Base-by-base conservation (phyloP, 1,140 invertebrate genomes). In the Schlechtendalia chinensis region DNA sequence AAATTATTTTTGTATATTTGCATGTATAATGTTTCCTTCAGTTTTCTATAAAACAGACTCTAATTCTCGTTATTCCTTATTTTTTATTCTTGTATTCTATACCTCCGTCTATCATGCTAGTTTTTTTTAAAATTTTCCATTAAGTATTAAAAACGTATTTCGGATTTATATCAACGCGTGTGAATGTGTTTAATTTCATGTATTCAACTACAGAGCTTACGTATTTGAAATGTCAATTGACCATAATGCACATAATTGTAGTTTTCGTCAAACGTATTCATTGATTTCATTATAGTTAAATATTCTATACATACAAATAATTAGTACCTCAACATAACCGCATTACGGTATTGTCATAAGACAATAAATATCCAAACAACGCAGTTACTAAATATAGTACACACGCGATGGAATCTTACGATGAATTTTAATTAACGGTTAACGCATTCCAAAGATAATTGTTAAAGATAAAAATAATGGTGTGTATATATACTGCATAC, bases 371-470 rank as follows among this genome's bases (percentile, higher is more conserved):
- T 29, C 47, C 27, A 19, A 54, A 72, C 69, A 54, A 54, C 50
- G 27, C 50, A 54, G 69, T 72, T 24, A 54, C 29, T 72, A 72
- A 72, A 63, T 63, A 63, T 63, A 63, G 59, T 54, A 72, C 69
- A 72, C 69, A 72, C 47, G 69, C 17, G 50, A 54, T 72, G 69
- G 24, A 54, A 72, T 72, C 47, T 29, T 32, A 29, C 50, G 5
- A 27, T 72, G 69, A 54, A 72, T 72, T 29, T 72, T 54, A 72
- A 72, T 72, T 54, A 72, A n/a, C 19, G n/a, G 19, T 72, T 54
- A 19, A 72, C 50, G 19, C 47, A 54, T 72, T 72, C 69, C 69
- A 16, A 72, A 54, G 69, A 72, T 69, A 69, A 47, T 53, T 71
- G 67, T 71, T 45, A 71, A 17, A 71, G 45, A 71, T 71, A 71